Base-by-base conservation (phyloP, 2,797 vertebrate genomes). In the Spea hammondii region DNA sequence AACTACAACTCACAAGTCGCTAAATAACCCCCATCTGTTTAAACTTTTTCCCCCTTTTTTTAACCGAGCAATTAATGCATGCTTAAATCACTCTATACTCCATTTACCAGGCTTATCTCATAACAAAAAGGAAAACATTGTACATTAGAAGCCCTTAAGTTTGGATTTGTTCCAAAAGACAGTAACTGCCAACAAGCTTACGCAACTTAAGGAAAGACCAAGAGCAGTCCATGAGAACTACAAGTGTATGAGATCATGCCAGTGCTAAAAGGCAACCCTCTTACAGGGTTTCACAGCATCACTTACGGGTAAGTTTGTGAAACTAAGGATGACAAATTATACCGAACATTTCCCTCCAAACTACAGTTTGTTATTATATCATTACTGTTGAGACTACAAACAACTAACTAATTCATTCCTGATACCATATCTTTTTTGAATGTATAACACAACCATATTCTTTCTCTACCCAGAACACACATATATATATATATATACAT, bases 211-310 rank as follows among this genome's bases (percentile, higher is more conserved):
- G 79, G 74, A 77, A 67, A 77, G 74, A 81, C 79, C 79, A 77
- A 62, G 72, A 77, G 69, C 79, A 81, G 79, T 70, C 32, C 74
- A 81, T 81, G 79, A 74, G 79, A 81, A 81, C 79, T 73, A 77
- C 79, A 77, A 60, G 17, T 68, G 64, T 73, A 54, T 81, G 74
- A 72, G 64, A 57, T 76, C 68, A 66, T 66, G 66, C 17, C 73
- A 49, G 67, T 46, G 46, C 67, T 76, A 60, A 32, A 57, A 71
- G 73, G 11, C 54, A 59, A 49, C 11, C 62, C 68, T 50, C 72
- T 46, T 74, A 64, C 64, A 6, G 62, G 51, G 49, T 45, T 48
- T 14, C 73, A 74, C 5, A 53, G 46, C 10, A 64, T 53, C 54
- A 49, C n/a, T 62, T 62, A 53, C 49, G 49, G 54, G 11, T 65